Evolutionary conservation across 1,140 invertebrate genomes (phyloP).

Genomic region (Euwallacea similis): DNA sequence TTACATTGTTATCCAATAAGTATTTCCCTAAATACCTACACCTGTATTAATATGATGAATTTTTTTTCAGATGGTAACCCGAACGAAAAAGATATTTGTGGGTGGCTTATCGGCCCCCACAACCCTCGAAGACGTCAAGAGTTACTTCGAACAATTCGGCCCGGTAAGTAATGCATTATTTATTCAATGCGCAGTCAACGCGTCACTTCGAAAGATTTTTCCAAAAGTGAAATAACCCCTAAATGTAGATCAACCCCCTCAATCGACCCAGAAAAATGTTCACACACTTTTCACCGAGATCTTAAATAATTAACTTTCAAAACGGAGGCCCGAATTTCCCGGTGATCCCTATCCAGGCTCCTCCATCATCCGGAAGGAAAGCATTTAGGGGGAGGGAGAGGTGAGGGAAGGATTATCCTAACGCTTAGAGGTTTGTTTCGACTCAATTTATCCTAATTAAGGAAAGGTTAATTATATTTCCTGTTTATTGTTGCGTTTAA

Average conservation of each 20-base stretch:
- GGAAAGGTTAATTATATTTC: constrained; percentile 7
- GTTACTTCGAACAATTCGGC: constrained; percentile 99
- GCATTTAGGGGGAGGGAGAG: neutral
- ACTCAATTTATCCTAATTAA: constrained; percentile 7
- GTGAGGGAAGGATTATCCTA: neutral
- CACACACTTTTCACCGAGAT: too few species aligned
- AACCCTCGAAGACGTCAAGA: constrained; percentile 99
- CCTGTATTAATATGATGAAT: neutral
- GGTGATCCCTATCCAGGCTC: too few species aligned
- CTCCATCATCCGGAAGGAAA: neutral
- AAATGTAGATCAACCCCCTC: too few species aligned
- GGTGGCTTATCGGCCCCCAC: constrained; percentile 98
- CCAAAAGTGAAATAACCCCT: too few species aligned
- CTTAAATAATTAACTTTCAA: too few species aligned
- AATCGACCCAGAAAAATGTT: too few species aligned
- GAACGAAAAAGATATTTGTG: constrained; percentile 99
- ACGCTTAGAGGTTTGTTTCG: constrained; percentile 6
- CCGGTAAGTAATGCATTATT: constrained; percentile 76
- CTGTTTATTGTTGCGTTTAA: constrained; percentile 5
- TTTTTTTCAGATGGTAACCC: constrained; percentile 94
- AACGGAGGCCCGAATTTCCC: too few species aligned
- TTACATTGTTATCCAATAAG: too few species aligned
- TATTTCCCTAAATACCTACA: too few species aligned
- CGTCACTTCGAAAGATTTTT: too few species aligned
- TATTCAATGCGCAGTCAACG: too few species aligned